Percentiles rank a stretch among this genome's conserved stretches.
phyloP scores from a whole-genome alignment of 2,888 invertebrate genomes.

The Hermodice carunculata region DNA sequence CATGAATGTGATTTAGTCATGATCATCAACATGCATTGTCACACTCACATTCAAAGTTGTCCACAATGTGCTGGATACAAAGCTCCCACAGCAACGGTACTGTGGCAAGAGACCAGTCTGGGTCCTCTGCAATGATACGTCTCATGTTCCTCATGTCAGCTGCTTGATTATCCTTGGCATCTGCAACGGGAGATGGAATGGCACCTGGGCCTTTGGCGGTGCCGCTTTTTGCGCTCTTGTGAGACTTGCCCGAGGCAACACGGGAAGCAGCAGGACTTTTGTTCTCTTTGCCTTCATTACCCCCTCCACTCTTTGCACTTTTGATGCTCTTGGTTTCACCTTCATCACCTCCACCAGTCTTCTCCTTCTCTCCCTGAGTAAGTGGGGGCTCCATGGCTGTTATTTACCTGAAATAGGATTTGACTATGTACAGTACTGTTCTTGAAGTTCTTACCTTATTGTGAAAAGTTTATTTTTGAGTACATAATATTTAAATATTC shows the following conservation, averaged over 20 bases:
- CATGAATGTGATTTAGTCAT: too few relatives aligned
- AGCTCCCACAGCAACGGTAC: constrained; percentile 66
- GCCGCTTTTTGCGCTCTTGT: neutral
- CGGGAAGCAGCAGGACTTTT: neutral
- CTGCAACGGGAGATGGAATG: neutral
- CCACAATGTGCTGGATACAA: constrained; percentile 62
- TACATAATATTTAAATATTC: too few relatives aligned
- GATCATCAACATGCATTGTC: too few relatives aligned
- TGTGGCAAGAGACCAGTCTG: constrained; percentile 69
- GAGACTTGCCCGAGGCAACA: constrained; percentile 9
- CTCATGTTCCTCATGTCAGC: constrained; percentile 49
- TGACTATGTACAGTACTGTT: too few relatives aligned
- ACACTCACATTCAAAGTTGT: constrained; percentile 67
- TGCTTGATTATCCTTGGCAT: constrained; percentile 33
- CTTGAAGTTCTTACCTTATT: too few relatives aligned
- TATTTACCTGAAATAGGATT: too few relatives aligned
- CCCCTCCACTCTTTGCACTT: neutral
- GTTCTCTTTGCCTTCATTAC: neutral
- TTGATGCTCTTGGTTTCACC: neutral
- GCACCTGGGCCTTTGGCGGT: neutral
- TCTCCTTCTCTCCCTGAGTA: neutral
- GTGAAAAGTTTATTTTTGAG: too few relatives aligned
- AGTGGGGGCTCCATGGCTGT: constrained; percentile 7
- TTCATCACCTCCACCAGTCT: constrained; percentile 1
- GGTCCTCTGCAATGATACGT: constrained; percentile 69